Percentiles rank a stretch among this genome's conserved stretches.
Evolutionary conservation across 1,140 invertebrate genomes (phyloP).

Genomic region (Apocrypta bakeri): DNA sequence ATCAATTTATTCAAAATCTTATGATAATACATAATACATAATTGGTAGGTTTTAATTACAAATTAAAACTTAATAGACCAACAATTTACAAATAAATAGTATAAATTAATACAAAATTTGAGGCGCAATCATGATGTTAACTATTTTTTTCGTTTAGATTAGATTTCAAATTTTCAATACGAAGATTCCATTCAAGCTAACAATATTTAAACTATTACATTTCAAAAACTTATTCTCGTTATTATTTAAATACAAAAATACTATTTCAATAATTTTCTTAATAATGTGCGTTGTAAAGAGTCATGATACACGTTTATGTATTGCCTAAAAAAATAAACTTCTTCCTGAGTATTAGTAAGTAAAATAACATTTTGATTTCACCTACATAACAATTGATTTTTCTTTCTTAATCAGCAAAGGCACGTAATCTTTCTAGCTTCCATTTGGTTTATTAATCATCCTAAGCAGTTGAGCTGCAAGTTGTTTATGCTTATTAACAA

Average conservation of each 20-base stretch:
- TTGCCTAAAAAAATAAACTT: constrained; percentile 3
- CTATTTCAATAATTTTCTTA: not conserved
- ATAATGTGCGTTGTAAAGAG: constrained; percentile 1
- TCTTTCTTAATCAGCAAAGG: not conserved
- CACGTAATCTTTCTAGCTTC: not conserved
- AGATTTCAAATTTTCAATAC: not conserved
- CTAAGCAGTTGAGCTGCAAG: not conserved
- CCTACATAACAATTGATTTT: not conserved
- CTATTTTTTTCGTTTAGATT: not conserved
- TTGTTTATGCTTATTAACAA: constrained; percentile 37
- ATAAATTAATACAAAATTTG: not conserved
- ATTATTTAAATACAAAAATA: not conserved
- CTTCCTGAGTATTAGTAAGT: constrained; percentile 2
- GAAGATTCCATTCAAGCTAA: not conserved
- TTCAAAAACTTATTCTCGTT: not conserved
- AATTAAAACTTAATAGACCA: not conserved
- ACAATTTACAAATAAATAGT: not conserved
- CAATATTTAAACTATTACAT: not conserved
- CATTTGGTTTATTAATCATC: not conserved
- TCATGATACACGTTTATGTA: not conserved
- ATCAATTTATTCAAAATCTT: not conserved
- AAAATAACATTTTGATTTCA: constrained; percentile 3
- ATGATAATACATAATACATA: constrained; percentile 1
- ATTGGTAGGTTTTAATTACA: not conserved
- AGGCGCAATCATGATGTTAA: not conserved